These are phyloP conservation scores for Drosophila grimshawi DNA, from an alignment of 1,140 invertebrate species.

Conservation along the genomic window DNA sequence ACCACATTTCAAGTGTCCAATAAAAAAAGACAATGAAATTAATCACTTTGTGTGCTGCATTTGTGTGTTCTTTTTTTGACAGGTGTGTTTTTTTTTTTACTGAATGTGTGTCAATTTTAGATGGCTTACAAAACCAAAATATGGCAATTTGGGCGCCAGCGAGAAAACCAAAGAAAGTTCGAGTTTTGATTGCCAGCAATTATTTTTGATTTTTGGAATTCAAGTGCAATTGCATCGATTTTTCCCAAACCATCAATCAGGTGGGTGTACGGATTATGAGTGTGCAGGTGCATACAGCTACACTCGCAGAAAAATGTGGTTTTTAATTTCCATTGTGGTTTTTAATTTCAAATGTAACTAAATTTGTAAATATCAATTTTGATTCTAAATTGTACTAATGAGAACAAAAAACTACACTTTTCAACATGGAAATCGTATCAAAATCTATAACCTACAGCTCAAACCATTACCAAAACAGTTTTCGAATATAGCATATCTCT, in stretches of 20 bases:
- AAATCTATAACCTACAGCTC: no score
- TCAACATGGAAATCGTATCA: no score
- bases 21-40: constrained; percentile 10
- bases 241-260: constrained; percentile 13
- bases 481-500: no score
- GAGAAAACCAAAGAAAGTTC: background rate
- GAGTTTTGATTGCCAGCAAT: background rate
- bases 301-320: background rate
- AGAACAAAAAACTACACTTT: no score
- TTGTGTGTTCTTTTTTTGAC: background rate
- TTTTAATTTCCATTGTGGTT: no score
- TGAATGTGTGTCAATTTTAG: constrained; percentile 15
- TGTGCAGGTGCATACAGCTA: constrained; percentile 3
- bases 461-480: no score
- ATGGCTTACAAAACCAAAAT: constrained; percentile 2
- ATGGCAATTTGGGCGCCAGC: background rate
- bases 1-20: constrained; percentile 14
- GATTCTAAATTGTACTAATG: no score
- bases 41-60: background rate
- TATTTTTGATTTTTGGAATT: background rate
- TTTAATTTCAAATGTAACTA: no score
- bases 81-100: background rate
- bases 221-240: constrained; percentile 34
- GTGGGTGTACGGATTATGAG: constrained; percentile 19
- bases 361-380: no score